These are phyloP conservation scores for Ageneiosus marmoratus DNA, from an alignment of 2,113 vertebrate species.

Conservation along the genomic window DNA sequence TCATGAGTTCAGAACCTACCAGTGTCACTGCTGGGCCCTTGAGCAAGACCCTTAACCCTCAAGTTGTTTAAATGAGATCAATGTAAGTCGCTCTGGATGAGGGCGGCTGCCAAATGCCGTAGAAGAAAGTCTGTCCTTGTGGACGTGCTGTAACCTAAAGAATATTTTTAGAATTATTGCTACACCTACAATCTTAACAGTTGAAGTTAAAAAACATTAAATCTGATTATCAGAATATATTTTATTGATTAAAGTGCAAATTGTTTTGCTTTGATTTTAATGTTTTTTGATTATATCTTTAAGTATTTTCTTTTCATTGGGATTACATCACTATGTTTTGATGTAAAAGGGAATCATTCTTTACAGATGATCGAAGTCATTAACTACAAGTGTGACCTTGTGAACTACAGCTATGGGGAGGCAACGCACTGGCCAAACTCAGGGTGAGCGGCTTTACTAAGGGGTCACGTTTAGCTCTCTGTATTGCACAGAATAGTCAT, in stretches of 20 bases:
- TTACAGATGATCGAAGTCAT: conserved; percentile 97
- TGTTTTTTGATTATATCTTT: background rate
- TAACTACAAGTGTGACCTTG: conserved; percentile 96
- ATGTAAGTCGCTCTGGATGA: no score
- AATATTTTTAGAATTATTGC: background rate
- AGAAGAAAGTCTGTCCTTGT: background rate
- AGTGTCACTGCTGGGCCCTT: no score
- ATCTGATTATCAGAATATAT: background rate
- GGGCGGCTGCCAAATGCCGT: no score
- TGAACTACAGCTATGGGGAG: conserved; percentile 98
- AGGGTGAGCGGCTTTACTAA: conserved; percentile 76
- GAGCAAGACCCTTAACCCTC: no score
- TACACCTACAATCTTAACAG: background rate
- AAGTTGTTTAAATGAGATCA: no score
- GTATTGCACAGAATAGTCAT: no score
- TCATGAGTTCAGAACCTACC: no score
- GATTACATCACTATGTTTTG: background rate
- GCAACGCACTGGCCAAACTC: conserved; percentile 99
- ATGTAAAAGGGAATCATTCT: conserved; percentile 33
- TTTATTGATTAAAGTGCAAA: background rate
- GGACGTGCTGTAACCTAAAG: background rate
- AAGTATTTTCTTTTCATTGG: background rate
- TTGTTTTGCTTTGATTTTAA: background rate
- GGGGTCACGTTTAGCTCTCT: background rate
- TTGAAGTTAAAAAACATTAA: background rate